Evolutionary conservation across 2,797 vertebrate genomes (phyloP).

Genomic region (Acestrorhynchus altus): DNA sequence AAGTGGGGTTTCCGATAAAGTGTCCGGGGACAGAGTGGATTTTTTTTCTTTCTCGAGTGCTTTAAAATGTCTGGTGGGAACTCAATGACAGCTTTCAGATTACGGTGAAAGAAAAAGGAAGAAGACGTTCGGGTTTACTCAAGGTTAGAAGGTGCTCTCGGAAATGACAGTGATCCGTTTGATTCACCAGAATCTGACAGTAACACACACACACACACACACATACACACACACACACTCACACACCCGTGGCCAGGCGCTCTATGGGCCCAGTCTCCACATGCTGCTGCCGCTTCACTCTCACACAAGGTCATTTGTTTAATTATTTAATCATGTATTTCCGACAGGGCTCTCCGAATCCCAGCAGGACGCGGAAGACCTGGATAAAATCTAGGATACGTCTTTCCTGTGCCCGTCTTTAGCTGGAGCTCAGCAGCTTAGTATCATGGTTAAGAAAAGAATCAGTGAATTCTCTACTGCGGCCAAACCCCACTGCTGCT

Average conservation of each 20-base stretch:
- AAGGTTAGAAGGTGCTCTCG: background rate
- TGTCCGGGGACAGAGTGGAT: too few relatives aligned
- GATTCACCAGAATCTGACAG: background rate
- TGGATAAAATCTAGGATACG: background rate
- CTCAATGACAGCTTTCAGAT: too few relatives aligned
- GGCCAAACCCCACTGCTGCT: background rate
- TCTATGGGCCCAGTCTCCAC: too few relatives aligned
- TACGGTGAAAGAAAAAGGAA: too few relatives aligned
- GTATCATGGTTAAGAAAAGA: background rate
- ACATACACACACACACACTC: too few relatives aligned
- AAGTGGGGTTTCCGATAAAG: too few relatives aligned
- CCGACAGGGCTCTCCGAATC: background rate
- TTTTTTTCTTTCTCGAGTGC: too few relatives aligned
- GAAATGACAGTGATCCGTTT: background rate
- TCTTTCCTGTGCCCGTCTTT: background rate
- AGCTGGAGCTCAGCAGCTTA: too few relatives aligned
- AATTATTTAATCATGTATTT: conserved; percentile 3
- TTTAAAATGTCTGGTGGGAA: too few relatives aligned
- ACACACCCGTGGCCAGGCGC: too few relatives aligned
- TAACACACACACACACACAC: too few relatives aligned
- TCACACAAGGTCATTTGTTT: background rate
- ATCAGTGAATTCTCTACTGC: background rate
- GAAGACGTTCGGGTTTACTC: background rate
- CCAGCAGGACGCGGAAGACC: background rate
- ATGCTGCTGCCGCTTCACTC: background rate